phyloP scores from a whole-genome alignment of 2,113 vertebrate genomes.

The Ibidorhyncha struthersii region DNA sequence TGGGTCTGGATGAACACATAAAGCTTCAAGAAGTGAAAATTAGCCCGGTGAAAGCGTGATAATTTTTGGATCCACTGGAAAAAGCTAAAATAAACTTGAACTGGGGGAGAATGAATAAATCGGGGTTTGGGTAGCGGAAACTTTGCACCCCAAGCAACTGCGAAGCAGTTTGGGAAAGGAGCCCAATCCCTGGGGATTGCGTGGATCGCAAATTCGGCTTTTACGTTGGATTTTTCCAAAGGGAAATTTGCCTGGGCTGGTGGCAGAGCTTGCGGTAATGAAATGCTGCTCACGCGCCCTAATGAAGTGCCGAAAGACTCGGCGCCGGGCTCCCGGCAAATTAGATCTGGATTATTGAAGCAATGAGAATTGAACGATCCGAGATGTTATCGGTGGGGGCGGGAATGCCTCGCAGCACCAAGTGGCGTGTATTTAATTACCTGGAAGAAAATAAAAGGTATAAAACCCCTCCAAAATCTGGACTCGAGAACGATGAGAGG shows the following conservation, averaged over 20 bases:
- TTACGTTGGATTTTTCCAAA: neutral
- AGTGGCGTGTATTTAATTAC: neutral
- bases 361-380: slow-evolving; percentile 36
- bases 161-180: accelerated
- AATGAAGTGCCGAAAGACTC: slow-evolving; percentile 47
- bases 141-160: accelerated
- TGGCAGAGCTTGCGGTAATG: neutral
- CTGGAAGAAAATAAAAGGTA: neutral
- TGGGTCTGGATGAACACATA: accelerated
- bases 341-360: slow-evolving; percentile 66
- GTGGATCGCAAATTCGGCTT: accelerated
- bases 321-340: slow-evolving; percentile 20
- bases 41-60: accelerated
- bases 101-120: accelerated
- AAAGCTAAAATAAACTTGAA: neutral
- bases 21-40: neutral
- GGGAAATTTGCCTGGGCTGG: neutral
- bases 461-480: neutral
- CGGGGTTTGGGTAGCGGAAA: accelerated
- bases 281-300: slow-evolving; percentile 57
- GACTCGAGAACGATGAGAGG: neutral
- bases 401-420: neutral
- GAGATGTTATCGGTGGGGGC: neutral
- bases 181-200: neutral
- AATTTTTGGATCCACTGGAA: neutral